Evolutionary conservation across 2,797 vertebrate genomes (phyloP).

Genomic region (Chaetodon trifasciatus): DNA sequence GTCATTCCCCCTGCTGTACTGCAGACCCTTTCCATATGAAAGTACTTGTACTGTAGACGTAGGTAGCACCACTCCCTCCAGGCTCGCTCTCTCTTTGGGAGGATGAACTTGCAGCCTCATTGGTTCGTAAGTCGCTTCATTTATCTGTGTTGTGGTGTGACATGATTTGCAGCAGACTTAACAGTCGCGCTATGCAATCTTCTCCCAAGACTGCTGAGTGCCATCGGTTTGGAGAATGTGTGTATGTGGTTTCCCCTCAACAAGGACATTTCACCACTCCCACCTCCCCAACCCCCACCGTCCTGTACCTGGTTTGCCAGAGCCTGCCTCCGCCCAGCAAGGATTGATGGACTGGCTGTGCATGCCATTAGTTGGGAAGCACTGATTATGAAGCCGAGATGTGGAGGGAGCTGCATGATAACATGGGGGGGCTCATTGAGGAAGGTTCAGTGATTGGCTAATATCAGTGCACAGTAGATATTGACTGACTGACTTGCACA

Average conservation of each 20-base stretch:
- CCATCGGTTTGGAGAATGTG: constrained; percentile 60
- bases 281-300: constrained; percentile 52
- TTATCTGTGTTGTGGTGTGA: constrained; percentile 70
- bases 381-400: constrained; percentile 68
- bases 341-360: constrained; percentile 78
- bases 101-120: constrained; percentile 70
- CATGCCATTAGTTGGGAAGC: constrained; percentile 71
- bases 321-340: constrained; percentile 50
- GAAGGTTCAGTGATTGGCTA: constrained; percentile 47
- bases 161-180: constrained; percentile 74
- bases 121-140: constrained; percentile 69
- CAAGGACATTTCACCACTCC: constrained; percentile 72
- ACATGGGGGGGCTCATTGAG: constrained; percentile 50
- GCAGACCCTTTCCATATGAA: constrained; percentile 20
- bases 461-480: constrained; percentile 12
- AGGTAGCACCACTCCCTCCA: constrained; percentile 38
- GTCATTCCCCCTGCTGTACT: constrained; percentile 16
- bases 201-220: constrained; percentile 67
- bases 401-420: constrained; percentile 61
- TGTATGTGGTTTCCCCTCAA: constrained; percentile 58
- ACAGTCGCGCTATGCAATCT: constrained; percentile 61
- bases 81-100: constrained; percentile 46
- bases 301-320: constrained; percentile 57
- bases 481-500: background rate
- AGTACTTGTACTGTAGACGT: constrained; percentile 18